A percentile compares a stretch with the other conserved stretches of the same genome.
phyloP scores from a whole-genome alignment of 2,113 vertebrate genomes.

The Dolichotis patagonum region DNA sequence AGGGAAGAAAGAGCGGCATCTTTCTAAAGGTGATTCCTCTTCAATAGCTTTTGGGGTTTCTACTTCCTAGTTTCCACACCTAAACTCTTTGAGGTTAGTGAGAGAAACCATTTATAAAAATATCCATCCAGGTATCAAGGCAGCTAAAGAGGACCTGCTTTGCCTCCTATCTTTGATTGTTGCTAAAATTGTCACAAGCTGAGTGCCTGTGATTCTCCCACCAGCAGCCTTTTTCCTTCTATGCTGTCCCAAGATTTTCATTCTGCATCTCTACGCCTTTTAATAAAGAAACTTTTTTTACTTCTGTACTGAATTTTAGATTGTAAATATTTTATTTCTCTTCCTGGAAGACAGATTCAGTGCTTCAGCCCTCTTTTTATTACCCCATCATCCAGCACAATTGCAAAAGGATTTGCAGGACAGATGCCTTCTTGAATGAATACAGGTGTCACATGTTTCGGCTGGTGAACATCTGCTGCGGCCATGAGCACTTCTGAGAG shows the following conservation, averaged over 20 bases:
- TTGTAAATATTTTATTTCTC: not conserved
- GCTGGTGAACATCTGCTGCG: not conserved
- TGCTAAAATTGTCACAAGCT: not conserved
- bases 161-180: not conserved
- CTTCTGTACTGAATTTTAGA: not conserved
- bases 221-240: not conserved
- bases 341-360: not conserved
- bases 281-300: not conserved
- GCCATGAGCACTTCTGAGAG: not conserved
- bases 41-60: not conserved
- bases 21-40: constrained; percentile 10
- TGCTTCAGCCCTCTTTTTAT: not conserved
- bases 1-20: not conserved
- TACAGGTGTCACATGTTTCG: accelerated
- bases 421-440: not conserved
- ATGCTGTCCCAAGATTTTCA: not conserved
- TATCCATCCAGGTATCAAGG: not conserved
- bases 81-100: not conserved
- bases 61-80: not conserved
- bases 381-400: not conserved
- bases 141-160: not conserved
- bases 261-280: not conserved
- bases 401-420: not conserved
- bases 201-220: not conserved
- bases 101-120: not conserved